Conservation (phyloP, 1,140 invertebrate species). For the Aphidius ervi region DNA sequence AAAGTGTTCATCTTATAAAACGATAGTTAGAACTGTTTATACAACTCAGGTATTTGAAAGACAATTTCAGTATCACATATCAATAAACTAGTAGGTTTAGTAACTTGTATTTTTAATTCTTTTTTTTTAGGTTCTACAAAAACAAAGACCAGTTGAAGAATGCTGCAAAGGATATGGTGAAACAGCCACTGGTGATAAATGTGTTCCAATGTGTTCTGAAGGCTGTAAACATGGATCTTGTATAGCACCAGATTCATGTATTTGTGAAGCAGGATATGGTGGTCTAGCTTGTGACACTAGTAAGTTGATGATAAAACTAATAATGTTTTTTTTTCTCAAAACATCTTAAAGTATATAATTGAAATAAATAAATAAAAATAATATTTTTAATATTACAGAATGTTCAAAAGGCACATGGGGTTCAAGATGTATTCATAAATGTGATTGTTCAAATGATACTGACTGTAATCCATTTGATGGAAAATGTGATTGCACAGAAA, state of each 20-base stretch:
- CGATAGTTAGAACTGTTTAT: slow-evolving; percentile 68
- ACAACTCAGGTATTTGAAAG: slow-evolving; percentile 57
- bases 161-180: slow-evolving; percentile 80
- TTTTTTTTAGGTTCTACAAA: slow-evolving; percentile 60
- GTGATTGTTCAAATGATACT: slow-evolving; percentile 70
- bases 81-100: not conserved
- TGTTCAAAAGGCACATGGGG: slow-evolving; percentile 73
- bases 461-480: slow-evolving; percentile 74
- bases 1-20: slow-evolving; percentile 79
- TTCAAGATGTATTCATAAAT: slow-evolving; percentile 63
- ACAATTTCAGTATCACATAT: not conserved
- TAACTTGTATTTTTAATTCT: slow-evolving; percentile 6
- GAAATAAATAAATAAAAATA: not conserved
- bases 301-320: slow-evolving; percentile 26
- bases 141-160: slow-evolving; percentile 71
- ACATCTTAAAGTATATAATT: not conserved
- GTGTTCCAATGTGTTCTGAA: slow-evolving; percentile 74
- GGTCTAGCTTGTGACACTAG: slow-evolving; percentile 82
- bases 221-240: slow-evolving; percentile 82
- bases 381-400: slow-evolving; percentile 51
- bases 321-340: too few species aligned
- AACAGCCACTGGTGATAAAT: slow-evolving; percentile 59
- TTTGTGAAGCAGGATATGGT: slow-evolving; percentile 82
- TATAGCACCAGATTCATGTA: slow-evolving; percentile 77
- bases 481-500: slow-evolving; percentile 65